Conservation (phyloP, 1,140 invertebrate species). For the Zeugodacus cucurbitae region DNA sequence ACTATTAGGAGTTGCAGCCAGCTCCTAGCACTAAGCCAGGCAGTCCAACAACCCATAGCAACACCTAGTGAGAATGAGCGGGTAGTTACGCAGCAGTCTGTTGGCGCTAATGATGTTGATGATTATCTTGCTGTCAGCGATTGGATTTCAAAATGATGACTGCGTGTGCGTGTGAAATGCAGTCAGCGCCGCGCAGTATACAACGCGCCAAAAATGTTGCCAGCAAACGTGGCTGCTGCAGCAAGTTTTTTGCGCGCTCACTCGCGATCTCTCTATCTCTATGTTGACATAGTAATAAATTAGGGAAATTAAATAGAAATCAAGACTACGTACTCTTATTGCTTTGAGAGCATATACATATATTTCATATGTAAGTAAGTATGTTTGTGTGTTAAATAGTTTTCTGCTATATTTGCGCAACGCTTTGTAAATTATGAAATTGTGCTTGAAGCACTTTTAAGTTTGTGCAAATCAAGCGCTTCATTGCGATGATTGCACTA, state of each 20-base stretch:
- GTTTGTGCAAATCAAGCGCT: not conserved
- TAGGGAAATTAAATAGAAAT: constrained; percentile 32
- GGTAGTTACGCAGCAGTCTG: not conserved
- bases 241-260: not conserved
- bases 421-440: not conserved
- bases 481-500: not conserved
- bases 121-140: not conserved
- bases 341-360: not conserved
- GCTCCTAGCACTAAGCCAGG: not conserved
- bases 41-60: not conserved
- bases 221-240: not conserved
- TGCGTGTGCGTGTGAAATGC: not conserved
- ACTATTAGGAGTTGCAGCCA: not conserved
- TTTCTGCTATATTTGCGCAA: not conserved
- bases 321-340: not conserved
- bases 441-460: not conserved
- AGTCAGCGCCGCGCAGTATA: not conserved
- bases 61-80: not conserved
- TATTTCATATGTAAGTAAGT: not conserved
- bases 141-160: not conserved
- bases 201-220: not conserved
- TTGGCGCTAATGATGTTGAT: not conserved
- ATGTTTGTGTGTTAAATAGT: not conserved
- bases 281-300: constrained; percentile 20
- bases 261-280: not conserved